These are phyloP conservation scores for Lathronympha strigana DNA, from an alignment of 2,888 invertebrate species.

Conservation along the genomic window DNA sequence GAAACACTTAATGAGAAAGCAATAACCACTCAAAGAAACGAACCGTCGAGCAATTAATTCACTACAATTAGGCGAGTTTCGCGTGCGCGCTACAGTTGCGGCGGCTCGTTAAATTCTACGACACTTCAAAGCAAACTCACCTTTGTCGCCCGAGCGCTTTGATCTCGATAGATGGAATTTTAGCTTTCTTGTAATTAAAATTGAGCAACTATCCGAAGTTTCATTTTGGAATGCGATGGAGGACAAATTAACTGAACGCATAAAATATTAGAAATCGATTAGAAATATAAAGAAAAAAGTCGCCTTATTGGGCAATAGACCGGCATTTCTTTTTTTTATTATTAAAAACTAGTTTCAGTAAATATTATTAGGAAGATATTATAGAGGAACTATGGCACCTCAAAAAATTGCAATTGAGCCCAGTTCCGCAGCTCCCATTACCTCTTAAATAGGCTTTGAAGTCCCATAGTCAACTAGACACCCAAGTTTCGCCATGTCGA, in stretches of 20 bases:
- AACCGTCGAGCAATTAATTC: constrained; percentile 59
- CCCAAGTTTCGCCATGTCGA: too few species aligned
- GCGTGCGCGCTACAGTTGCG: constrained; percentile 48
- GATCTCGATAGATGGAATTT: constrained; percentile 71
- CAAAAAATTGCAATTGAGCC: too few species aligned
- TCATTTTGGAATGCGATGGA: constrained; percentile 49
- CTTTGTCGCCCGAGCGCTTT: constrained; percentile 68
- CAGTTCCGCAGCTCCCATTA: too few species aligned
- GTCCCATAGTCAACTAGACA: too few species aligned
- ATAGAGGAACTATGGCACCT: too few species aligned
- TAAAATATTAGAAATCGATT: too few species aligned
- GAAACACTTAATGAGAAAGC: constrained; percentile 45
- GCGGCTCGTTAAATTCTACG: constrained; percentile 58
- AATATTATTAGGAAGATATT: too few species aligned
- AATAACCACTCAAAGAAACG: constrained; percentile 51
- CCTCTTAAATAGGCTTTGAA: too few species aligned
- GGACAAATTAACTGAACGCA: constrained; percentile 43
- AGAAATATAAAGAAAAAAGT: too few species aligned
- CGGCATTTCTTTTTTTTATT: not conserved
- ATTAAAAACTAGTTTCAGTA: too few species aligned
- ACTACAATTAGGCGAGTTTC: constrained; percentile 58
- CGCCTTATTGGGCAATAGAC: too few species aligned
- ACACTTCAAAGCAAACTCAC: constrained; percentile 71
- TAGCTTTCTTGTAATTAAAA: constrained; percentile 70
- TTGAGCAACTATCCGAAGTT: constrained; percentile 56